Conservation (phyloP, 2,113 vertebrate genomes). For the Emydocephalus ijimae region DNA sequence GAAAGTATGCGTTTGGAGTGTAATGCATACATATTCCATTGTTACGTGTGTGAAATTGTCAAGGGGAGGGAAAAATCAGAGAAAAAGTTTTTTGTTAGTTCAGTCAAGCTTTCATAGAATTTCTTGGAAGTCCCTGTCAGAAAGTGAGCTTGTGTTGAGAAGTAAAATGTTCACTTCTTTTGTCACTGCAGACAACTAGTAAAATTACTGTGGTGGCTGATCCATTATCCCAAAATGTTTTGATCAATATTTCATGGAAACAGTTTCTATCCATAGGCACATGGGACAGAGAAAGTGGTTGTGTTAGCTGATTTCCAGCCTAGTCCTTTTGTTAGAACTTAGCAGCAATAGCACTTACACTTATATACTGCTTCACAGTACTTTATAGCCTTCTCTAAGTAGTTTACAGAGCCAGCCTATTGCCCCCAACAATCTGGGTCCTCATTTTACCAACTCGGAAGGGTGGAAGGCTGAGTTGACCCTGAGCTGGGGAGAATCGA, state of each 20-base stretch:
- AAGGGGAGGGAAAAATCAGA: slow-evolving; percentile 38
- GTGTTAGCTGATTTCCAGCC: too few species aligned
- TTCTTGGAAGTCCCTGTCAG: slow-evolving; percentile 56
- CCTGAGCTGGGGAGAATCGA: not conserved
- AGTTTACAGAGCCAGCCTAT: not conserved
- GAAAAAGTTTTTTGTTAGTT: slow-evolving; percentile 71
- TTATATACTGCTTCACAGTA: not conserved
- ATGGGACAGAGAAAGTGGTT: not conserved
- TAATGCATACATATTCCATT: slow-evolving; percentile 37
- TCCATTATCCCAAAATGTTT: slow-evolving; percentile 41
- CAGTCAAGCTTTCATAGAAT: slow-evolving; percentile 68
- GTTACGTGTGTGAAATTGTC: slow-evolving; percentile 57
- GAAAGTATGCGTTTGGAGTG: slow-evolving; percentile 48
- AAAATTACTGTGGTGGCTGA: slow-evolving; percentile 42
- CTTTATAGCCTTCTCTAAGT: not conserved
- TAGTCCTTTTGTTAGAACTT: not conserved
- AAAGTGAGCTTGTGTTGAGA: not conserved
- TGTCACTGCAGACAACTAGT: slow-evolving; percentile 31
- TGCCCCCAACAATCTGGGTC: not conserved
- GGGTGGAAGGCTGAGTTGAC: not conserved
- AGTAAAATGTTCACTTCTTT: slow-evolving; percentile 34
- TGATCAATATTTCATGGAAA: slow-evolving; percentile 50
- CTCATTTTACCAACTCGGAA: not conserved
- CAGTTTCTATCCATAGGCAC: slow-evolving; percentile 8
- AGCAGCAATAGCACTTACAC: not conserved